Evolutionary conservation across 2,113 vertebrate species (phyloP).

Genomic region (Ageneiosus marmoratus): DNA sequence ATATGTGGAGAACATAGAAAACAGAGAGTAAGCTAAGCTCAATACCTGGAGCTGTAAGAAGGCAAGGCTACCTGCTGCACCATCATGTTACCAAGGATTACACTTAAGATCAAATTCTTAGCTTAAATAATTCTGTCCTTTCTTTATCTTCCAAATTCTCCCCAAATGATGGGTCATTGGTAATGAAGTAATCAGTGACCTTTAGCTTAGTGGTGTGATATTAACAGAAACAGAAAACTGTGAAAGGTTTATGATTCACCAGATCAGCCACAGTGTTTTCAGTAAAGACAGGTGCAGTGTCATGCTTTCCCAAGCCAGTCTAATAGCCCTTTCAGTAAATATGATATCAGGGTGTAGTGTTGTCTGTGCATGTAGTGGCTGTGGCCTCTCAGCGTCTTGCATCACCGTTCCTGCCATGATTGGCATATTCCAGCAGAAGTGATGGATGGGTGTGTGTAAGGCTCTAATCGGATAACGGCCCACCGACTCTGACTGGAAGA

Average conservation of each 20-base stretch:
- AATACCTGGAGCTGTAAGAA: no score
- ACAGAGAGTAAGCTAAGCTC: neutral
- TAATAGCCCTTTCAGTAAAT: conserved; percentile 2
- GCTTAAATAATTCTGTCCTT: neutral
- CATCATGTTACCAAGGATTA: neutral
- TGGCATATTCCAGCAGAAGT: conserved; percentile 58
- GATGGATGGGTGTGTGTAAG: conserved; percentile 68
- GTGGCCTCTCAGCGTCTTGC: conserved; percentile 51
- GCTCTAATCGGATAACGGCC: conserved; percentile 68
- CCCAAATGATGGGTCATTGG: neutral
- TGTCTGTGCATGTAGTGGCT: conserved; percentile 54
- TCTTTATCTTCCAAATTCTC: neutral
- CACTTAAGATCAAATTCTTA: neutral
- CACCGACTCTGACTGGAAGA: conserved; percentile 55
- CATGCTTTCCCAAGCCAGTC: neutral
- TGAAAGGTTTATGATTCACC: conserved; percentile 1
- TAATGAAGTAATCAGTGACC: neutral
- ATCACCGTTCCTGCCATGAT: conserved; percentile 54
- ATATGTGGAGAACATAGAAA: neutral
- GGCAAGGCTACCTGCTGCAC: neutral
- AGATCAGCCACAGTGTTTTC: neutral
- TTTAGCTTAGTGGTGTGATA: neutral
- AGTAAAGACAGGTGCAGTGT: conserved; percentile 3
- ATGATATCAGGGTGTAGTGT: conserved; percentile 14
- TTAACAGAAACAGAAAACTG: neutral